A percentile compares a stretch with the other conserved stretches of the same genome.
Conservation (phyloP, 2,888 invertebrate genomes). For the Synergus gifuensis region DNA sequence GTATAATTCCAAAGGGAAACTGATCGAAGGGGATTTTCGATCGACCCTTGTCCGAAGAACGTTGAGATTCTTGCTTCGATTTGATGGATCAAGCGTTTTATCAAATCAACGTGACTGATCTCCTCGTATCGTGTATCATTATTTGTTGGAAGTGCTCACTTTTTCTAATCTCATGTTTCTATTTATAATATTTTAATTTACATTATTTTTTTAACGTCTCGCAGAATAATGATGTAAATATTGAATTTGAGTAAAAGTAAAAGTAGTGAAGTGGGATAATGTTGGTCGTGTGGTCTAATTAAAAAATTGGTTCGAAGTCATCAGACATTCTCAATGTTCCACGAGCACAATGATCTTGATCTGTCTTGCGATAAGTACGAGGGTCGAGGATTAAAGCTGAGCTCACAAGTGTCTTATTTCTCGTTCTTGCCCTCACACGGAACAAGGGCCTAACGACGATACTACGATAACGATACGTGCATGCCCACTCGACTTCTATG, state of each 20-base stretch:
- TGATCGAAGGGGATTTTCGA: slow-evolving; percentile 22
- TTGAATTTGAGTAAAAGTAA: not conserved
- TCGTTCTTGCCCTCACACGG: slow-evolving; percentile 50
- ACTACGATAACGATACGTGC: slow-evolving; percentile 54
- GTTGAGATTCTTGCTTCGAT: slow-evolving; percentile 29
- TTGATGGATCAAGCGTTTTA: slow-evolving; percentile 33
- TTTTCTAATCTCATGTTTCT: not conserved
- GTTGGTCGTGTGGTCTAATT: slow-evolving; percentile 12
- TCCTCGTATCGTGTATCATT: not conserved
- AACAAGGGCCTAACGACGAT: slow-evolving; percentile 55
- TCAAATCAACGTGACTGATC: slow-evolving; percentile 16
- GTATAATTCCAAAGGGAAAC: slow-evolving; percentile 31
- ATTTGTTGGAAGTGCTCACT: not conserved
- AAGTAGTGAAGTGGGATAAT: not conserved
- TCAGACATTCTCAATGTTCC: slow-evolving; percentile 49
- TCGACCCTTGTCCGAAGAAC: slow-evolving; percentile 20
- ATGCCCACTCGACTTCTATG: slow-evolving; percentile 42
- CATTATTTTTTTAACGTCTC: not conserved
- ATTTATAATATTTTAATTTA: not conserved
- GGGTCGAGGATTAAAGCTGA: slow-evolving; percentile 54
- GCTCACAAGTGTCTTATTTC: slow-evolving; percentile 52
- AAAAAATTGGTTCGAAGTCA: slow-evolving; percentile 32
- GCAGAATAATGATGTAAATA: too few relatives aligned
- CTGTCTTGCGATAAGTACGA: slow-evolving; percentile 58
- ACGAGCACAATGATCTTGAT: slow-evolving; percentile 57